Conservation (phyloP, 2,797 vertebrate genomes). For the Enteromius fasciolatus region DNA sequence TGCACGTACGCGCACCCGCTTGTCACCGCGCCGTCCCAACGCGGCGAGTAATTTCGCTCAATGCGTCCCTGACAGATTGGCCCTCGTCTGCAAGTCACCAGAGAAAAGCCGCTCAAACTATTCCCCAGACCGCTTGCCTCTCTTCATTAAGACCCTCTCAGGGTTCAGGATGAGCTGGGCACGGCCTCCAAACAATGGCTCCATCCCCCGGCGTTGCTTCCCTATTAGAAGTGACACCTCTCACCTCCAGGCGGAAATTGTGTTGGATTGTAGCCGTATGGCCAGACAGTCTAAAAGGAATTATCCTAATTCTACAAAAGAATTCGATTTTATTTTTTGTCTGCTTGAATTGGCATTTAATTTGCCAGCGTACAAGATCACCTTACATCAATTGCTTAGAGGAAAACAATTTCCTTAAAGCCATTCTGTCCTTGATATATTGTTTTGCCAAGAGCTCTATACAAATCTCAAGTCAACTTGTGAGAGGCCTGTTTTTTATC, state of each 20-base stretch:
- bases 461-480: conserved; percentile 67
- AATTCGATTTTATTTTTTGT: conserved; percentile 67
- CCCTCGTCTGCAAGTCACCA: conserved; percentile 89
- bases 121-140: conserved; percentile 88
- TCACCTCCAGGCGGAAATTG: conserved; percentile 82
- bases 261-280: conserved; percentile 69
- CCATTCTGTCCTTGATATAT: conserved; percentile 67
- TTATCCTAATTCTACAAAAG: conserved; percentile 80
- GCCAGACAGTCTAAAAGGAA: conserved; percentile 67
- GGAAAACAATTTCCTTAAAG: conserved; percentile 75
- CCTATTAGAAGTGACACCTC: conserved; percentile 82
- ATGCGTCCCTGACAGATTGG: conserved; percentile 96
- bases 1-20: conserved; percentile 71
- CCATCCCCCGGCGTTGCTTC: conserved; percentile 71
- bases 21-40: conserved; percentile 88
- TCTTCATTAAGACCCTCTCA: conserved; percentile 95
- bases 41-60: conserved; percentile 94
- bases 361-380: conserved; percentile 67
- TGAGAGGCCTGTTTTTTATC: conserved; percentile 69
- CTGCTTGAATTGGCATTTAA: conserved; percentile 70
- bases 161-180: conserved; percentile 79
- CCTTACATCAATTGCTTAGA: conserved; percentile 66
- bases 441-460: conserved; percentile 59
- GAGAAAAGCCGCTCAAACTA: conserved; percentile 92
- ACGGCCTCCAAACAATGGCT: conserved; percentile 78